Evolutionary conservation across 2,797 vertebrate genomes (phyloP), one percentile per base, ranked within the genome.

Genomic region (Nyctibius grandis): DNA sequence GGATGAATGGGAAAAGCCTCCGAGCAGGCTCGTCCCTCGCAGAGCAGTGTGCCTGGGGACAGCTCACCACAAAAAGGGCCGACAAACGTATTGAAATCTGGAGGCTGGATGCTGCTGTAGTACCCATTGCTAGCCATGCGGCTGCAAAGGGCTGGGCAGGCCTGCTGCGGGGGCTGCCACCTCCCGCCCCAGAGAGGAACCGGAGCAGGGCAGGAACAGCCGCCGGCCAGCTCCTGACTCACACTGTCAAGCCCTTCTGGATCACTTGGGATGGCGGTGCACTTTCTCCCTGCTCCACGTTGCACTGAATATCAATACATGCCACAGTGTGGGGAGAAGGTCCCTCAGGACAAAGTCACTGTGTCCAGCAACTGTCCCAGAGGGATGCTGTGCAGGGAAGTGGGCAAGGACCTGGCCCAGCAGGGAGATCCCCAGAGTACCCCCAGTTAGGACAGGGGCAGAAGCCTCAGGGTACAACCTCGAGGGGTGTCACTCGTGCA

Each of bases 21-120:
- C 0, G 0, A 3, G 44, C 42, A 88, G n/a, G 38, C 56, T 93
- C 3, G 2, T 45, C 26, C 45, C 60, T 22, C 0, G 0, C 45
- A 48, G 34, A 85, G 70, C 23, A 38, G 25, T 2, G 2, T 40
- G 81, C 53, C 64, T 51, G 67, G 42, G 67, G 47, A 69, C 60
- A 88, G 45, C 45, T 67, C 34, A 69, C 29, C 88, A 92, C 73
- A 85, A 70, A 68, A 83, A 78, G 50, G 12, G 74, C 51, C 11
- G 20, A 47, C 44, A 68, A 80, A 77, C 1, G 2, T 91, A 90
- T 22, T 65, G 65, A 67, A 86, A 89, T 72, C 47, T 60, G 20
- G 82, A 89, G 80, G 44, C 28, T 84, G 91, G 65, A 72, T 40
- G 68, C 47, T 36, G 40, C 73, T 63, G 51, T 17, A 22, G 36